Percentiles rank a stretch among this genome's conserved stretches.
Evolutionary conservation across 2,888 invertebrate genomes (phyloP).

Genomic region (Nasonovia ribisnigri): DNA sequence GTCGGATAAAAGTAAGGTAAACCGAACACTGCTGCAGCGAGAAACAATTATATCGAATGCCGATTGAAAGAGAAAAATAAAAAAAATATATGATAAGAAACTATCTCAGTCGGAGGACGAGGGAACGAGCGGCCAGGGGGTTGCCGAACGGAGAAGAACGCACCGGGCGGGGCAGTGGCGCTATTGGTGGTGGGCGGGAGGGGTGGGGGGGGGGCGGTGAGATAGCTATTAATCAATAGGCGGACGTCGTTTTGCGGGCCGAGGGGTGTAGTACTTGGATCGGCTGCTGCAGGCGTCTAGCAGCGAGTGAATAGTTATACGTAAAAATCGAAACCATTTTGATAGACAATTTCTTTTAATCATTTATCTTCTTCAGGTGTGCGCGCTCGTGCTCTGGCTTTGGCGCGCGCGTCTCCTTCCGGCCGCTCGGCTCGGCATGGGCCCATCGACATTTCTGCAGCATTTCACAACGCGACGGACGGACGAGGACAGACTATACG

Average conservation of each 20-base stretch:
- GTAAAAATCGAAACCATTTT: slow-evolving; percentile 58
- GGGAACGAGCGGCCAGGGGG: no score
- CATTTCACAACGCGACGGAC: not conserved
- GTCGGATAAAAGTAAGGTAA: not conserved
- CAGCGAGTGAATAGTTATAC: not conserved
- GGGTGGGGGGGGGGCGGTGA: no score
- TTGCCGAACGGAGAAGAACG: not conserved
- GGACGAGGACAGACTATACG: not conserved
- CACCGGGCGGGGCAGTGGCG: no score
- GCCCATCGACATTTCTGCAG: not conserved
- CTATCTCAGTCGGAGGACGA: not conserved
- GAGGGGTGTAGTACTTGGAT: not conserved
- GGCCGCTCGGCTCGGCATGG: not conserved
- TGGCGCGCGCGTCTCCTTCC: not conserved
- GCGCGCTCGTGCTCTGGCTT: not conserved
- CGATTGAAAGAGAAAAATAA: not conserved
- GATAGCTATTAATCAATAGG: slow-evolving; percentile 50
- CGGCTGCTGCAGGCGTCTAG: slow-evolving; percentile 1
- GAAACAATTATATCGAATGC: not conserved
- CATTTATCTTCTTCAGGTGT: slow-evolving; percentile 64
- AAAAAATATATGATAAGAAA: not conserved
- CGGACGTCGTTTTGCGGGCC: not conserved
- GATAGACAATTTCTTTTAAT: slow-evolving; percentile 61
- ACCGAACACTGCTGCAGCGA: not conserved
- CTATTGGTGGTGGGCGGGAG: not conserved